Base-by-base conservation (phyloP, 2,113 vertebrate species). In the Hassar affinis region DNA sequence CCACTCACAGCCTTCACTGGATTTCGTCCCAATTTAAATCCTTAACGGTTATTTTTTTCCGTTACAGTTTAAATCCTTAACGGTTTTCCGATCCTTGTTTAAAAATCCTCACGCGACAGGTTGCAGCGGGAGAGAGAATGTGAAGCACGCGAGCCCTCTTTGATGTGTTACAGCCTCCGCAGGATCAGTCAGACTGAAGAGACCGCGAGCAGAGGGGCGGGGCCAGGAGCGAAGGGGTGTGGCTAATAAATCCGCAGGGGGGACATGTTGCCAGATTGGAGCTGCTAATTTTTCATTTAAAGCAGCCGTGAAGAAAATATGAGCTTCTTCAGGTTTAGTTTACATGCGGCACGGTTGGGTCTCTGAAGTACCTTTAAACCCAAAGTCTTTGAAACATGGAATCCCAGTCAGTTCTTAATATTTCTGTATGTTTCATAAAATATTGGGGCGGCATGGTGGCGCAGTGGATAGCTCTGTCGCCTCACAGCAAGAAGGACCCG, bases 121-220 rank as follows among this genome's bases (percentile, higher is more conserved):
- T 79, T 79, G 56, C 77, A 47, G 56, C 14, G 17, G n/a, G n/a
- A 79, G 15, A 62, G 35, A 61, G 2, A 27, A n/a, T 18, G n/a
- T 45, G 56, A 61, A 62, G 54, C 78, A 64, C 57, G 57, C 78
- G 78, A 66, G 45, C 20, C 33, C 33, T 30, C 78, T 69, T 80
- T 80, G 64, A 81, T 69, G 79, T 69, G 4, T 56, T 56, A 14
- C 64, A 81, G 64, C 30, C 49, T 69, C 79, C 20, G 79, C 79
- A 68, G 79, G 27, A 38, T 81, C 64, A 38, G 49, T 52, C 30
- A 68, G 45, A 22, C 47, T 68, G 62, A 68, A 54, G 47, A 51
- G 59, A 49, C 25, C 17, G 22, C 25, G 14, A 27, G 57, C 45
- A 38, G 20, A 69, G 27, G 64, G 79, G 79, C 62, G 79, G 27